Evolutionary conservation across 2,888 invertebrate genomes (phyloP), one percentile per base, ranked within the genome.

Genomic region (Xanthia icteritia): DNA sequence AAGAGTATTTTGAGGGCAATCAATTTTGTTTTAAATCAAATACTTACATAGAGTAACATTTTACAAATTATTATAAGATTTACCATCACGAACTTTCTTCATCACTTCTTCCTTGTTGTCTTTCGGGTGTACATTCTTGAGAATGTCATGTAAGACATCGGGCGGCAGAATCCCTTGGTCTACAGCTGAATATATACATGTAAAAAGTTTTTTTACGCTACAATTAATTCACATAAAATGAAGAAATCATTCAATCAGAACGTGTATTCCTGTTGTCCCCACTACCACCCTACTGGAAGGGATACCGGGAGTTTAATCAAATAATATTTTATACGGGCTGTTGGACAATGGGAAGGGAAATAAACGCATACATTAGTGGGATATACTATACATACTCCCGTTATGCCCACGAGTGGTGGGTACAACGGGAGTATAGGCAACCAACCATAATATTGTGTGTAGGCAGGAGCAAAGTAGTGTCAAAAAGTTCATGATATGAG

Each of bases 51-150:
- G 9, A n/a, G 36, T 39, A n/a, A 48, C 15, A n/a, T 42, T 45
- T 42, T 54, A 9, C 0, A 42, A 79, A 39, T 31, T 15, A n/a
- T 39, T 2, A 23, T 63, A 1, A 6, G 17, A 45, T 67, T 63
- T 81, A 81, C 81, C 81, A 0, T 64, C n/a, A 48, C 27, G 54
- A n/a, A 81, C 75, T 74, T 85, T 85, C 48, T 56, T 42, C 17
- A 81, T n/a, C 0, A 81, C 82, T 69, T 81, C 36, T 6, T 74
- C 45, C 42, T 81, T 81, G 13, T 4, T 56, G 36, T 81, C 85
- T 17, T 17, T 68, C 0, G 85, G 82, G 5, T 23, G 15, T 27
- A 81, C 68, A 36, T 65, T 65, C 39, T 23, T 65, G 0, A 81
- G 64, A 61, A 81, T 54, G 13, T 81, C 85, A 65, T 73, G 54